Conservation (phyloP, 2,888 invertebrate species). For the Adelognathus sp. region DNA sequence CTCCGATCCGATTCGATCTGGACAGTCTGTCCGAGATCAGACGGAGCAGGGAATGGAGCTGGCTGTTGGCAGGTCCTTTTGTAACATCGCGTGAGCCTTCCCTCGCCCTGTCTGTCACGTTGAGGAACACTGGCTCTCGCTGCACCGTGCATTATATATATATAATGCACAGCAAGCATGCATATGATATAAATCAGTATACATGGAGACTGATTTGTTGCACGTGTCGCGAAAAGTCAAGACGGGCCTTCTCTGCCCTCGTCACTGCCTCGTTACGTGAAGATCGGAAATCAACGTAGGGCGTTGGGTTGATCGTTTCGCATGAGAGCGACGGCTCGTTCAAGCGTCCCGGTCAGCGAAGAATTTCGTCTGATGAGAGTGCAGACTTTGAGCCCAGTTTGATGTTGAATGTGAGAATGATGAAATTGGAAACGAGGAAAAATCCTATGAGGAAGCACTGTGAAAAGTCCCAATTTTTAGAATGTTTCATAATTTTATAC, state of each 20-base stretch:
- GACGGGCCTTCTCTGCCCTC: conserved; percentile 20
- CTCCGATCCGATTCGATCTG: background rate
- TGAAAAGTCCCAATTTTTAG: too few species aligned
- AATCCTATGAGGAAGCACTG: too few species aligned
- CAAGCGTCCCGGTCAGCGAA: background rate
- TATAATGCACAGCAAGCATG: background rate
- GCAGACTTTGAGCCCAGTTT: background rate
- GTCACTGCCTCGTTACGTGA: conserved; percentile 34
- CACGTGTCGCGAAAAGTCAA: conserved; percentile 36
- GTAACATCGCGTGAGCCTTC: background rate
- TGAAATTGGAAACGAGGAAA: too few species aligned
- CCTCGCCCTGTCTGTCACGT: background rate
- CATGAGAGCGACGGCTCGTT: background rate
- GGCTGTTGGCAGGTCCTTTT: background rate
- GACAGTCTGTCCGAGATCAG: background rate
- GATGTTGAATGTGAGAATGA: background rate
- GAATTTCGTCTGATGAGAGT: background rate
- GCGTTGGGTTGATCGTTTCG: background rate
- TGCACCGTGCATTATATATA: background rate
- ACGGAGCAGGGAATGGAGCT: background rate
- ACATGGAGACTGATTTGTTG: conserved; percentile 41
- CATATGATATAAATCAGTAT: conserved; percentile 20
- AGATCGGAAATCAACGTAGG: conserved; percentile 19
- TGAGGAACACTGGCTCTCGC: background rate
- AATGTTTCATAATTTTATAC: too few species aligned